A percentile compares a stretch with the other conserved stretches of the same genome.
phyloP scores from a whole-genome alignment of 2,113 vertebrate species.

The Loxodonta africana region DNA sequence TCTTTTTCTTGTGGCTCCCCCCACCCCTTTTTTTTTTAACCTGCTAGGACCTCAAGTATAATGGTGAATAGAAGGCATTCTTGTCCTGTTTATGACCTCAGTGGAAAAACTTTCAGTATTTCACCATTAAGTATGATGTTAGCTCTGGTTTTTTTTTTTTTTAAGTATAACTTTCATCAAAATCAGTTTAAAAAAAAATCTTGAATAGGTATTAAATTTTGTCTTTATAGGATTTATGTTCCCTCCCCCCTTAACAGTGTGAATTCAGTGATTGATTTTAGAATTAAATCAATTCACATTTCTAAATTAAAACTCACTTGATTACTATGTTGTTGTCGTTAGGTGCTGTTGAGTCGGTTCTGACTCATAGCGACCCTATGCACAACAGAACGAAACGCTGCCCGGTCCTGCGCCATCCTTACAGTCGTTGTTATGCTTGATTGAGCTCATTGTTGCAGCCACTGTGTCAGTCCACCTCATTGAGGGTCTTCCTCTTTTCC shows the following conservation, averaged over 20 bases:
- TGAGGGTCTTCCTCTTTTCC: no score
- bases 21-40: neutral
- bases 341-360: no score
- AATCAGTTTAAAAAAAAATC: neutral
- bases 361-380: no score
- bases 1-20: neutral
- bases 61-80: neutral
- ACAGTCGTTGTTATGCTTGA: no score
- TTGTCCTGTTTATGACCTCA: neutral
- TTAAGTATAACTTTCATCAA: no score
- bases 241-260: neutral
- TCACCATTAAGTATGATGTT: neutral
- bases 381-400: no score
- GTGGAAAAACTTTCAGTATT: neutral
- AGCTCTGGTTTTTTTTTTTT: neutral
- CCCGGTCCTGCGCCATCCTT: no score
- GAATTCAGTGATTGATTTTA: slow-evolving; percentile 8
- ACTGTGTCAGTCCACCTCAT: no score
- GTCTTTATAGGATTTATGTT: neutral
- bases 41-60: neutral
- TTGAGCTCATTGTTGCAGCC: no score
- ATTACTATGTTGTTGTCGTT: neutral
- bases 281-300: slow-evolving; percentile 31
- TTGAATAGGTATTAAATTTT: neutral
- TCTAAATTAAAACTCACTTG: neutral